Evolutionary conservation across 2,113 vertebrate species (phyloP).

Genomic region (Sclerurus mexicanus): DNA sequence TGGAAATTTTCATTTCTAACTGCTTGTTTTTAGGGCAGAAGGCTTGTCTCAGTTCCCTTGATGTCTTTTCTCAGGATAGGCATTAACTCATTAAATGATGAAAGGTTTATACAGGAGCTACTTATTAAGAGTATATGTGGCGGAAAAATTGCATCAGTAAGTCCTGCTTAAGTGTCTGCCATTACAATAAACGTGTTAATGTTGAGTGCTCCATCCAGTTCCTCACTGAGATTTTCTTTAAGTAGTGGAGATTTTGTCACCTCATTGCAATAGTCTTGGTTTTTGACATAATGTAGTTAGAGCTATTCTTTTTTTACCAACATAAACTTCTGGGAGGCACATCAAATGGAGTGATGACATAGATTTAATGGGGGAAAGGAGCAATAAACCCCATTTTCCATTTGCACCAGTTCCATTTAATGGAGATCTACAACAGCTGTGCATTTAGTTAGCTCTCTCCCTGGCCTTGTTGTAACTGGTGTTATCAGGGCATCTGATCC

Average conservation of each 20-base stretch:
- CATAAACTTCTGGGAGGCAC: background rate
- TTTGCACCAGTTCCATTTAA: background rate
- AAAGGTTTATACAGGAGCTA: background rate
- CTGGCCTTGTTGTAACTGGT: background rate
- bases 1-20: background rate
- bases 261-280: background rate
- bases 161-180: background rate
- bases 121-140: background rate
- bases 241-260: background rate
- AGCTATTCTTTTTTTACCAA: background rate
- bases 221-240: background rate
- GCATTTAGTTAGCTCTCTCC: background rate
- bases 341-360: background rate
- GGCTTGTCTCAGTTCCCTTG: background rate
- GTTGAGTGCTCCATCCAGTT: background rate
- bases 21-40: background rate
- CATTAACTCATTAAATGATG: background rate
- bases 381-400: background rate
- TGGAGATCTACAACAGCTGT: background rate
- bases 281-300: background rate
- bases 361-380: background rate
- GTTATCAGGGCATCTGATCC: background rate
- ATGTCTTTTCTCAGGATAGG: background rate
- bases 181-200: background rate
- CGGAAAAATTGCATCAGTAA: background rate